These are phyloP conservation scores for Phasianus colchicus DNA, from an alignment of 2,113 vertebrate genomes.

Conservation along the genomic window DNA sequence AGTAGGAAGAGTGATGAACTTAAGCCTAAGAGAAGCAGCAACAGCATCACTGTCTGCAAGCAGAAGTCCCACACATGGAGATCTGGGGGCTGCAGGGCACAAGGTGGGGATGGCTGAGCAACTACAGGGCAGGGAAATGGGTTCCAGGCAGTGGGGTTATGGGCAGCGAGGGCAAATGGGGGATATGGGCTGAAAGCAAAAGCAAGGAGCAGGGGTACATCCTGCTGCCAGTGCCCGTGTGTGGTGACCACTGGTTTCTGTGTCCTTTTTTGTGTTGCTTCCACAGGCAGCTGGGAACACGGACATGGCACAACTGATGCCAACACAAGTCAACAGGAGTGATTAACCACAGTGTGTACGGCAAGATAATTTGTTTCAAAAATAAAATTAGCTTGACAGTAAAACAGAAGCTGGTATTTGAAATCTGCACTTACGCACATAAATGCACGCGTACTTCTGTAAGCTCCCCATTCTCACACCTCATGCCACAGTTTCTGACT, in stretches of 20 bases:
- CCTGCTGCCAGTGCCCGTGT: fast-evolving
- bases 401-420: not conserved
- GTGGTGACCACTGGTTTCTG: not conserved
- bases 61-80: not conserved
- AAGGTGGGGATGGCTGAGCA: not conserved
- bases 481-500: not conserved
- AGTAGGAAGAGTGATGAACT: not conserved
- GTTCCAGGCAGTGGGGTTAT: not conserved
- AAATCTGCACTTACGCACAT: not conserved
- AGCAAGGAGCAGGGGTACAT: fast-evolving
- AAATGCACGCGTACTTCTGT: fast-evolving
- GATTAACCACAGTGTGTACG: fast-evolving
- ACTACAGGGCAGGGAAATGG: not conserved
- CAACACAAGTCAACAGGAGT: not conserved
- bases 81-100: not conserved
- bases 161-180: not conserved
- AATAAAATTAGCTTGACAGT: not conserved
- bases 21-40: not conserved
- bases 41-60: not conserved
- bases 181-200: not conserved
- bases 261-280: not conserved
- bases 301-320: not conserved
- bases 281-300: not conserved
- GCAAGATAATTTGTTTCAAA: not conserved
- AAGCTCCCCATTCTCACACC: not conserved